Evolutionary conservation across 2,113 vertebrate genomes (phyloP), one percentile per base, ranked within the genome.

Genomic region (Myotis brandtii): DNA sequence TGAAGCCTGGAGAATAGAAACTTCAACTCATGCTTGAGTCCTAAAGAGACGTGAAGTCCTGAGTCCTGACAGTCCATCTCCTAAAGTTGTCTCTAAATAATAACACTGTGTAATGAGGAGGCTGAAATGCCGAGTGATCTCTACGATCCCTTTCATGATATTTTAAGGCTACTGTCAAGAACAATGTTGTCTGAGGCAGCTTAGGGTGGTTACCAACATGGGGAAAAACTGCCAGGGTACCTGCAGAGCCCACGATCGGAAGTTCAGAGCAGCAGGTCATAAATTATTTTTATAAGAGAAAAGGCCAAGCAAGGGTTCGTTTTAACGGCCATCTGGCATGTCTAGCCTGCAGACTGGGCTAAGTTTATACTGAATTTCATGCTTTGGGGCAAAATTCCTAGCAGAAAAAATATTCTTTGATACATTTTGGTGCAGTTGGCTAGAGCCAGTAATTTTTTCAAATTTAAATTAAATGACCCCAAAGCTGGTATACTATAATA

Each of bases 211-310:
- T 48, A 75, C 21, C 30, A 37, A 64, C 1, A 43, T 94, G 86
- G 86, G 62, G 84, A 81, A 82, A 92, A 94, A 83, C 52, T 76
- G 25, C 64, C 85, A 69, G 91, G 46, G 52, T 88, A 70, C 52
- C 75, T 80, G 46, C 48, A 40, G 91, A 96, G 59, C 37, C 91
- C 64, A 50, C 11, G 0, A 73, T 64, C 4, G 2, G 86, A 97
- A 96, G 96, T 96, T 94, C 93, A 96, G 84, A 91, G 95, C 1
- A 1, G 21, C 87, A 93, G 91, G 75, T 84, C 94, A 90, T 76
- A 90, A 81, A 94, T 95, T 96, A 89, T 86, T 95, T 95, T 92
- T 85, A 88, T 81, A 95, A 96, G 84, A 95, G 86, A 54, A 94
- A 94, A 95, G 76, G 67, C 59, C 77, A 95, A 82, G 76, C 52